These are phyloP conservation scores for Malurus elegans DNA, from an alignment of 2,113 vertebrate genomes.

Conservation along the genomic window DNA sequence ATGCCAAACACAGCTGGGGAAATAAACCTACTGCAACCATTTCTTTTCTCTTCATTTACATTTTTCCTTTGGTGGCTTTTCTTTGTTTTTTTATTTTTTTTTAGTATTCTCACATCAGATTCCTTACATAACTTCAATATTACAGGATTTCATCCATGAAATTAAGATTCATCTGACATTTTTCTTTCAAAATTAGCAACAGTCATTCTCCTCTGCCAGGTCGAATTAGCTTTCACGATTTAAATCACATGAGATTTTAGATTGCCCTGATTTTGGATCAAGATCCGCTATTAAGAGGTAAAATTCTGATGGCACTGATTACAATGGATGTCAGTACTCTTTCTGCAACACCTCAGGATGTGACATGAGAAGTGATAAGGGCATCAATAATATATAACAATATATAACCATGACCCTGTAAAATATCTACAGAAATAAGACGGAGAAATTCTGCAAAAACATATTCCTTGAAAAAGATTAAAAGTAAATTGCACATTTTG, in stretches of 20 bases:
- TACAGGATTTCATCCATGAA: neutral
- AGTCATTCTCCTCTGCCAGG: neutral
- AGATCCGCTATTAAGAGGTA: neutral
- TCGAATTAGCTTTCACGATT: neutral
- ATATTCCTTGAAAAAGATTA: neutral
- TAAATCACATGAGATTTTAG: neutral
- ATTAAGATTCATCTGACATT: neutral
- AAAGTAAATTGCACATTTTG: neutral
- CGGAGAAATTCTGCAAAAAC: neutral
- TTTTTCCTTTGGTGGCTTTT: neutral
- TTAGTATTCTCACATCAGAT: neutral
- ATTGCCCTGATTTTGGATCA: neutral
- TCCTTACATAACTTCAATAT: neutral
- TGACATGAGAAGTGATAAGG: neutral
- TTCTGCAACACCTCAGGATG: neutral
- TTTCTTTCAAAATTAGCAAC: neutral
- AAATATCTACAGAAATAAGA: neutral
- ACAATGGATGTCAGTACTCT: neutral
- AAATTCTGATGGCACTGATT: neutral
- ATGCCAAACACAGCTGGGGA: neutral
- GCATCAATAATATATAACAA: neutral
- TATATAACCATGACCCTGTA: neutral
- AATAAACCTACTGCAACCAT: neutral
- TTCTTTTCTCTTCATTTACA: neutral
- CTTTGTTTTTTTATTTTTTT: no score